Base-by-base conservation (phyloP, 2,888 invertebrate genomes). In the Lamproptera curius region DNA sequence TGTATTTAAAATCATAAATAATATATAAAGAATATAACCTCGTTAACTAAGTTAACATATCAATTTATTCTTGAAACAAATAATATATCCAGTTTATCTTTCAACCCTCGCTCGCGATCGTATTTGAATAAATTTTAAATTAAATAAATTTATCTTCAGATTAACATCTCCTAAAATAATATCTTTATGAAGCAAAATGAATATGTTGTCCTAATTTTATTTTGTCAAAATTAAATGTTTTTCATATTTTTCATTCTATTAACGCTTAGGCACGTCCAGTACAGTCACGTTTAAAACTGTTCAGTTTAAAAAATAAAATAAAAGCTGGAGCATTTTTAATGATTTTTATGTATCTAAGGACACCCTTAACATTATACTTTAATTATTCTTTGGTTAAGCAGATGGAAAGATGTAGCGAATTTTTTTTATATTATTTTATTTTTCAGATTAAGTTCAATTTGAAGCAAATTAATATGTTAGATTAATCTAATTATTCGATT, bases 101-200 rank as follows among this genome's bases (percentile, higher is more conserved):
- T 38, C n/a, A 33, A 54, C 26, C 16, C 48, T 56, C 55, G 52
- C 46, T 55, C 54, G 58, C 55, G 62, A 53, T 61, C 55, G 57
- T 53, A 68, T 63, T 65, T 65, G 63, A 66, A 61, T 58, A 51
- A 58, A 53, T 56, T 52, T 54, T 53, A 65, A 62, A 64, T 60
- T n/a, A n/a, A n/a, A 61, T 63, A 65, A 65, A 69, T 64, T 64
- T 58, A 64, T 58, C 53, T 57, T 53, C 39, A 63, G 74, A 80
- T 78, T 63, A 73, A 65, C 65, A 80, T 78, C 74, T 62, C 63
- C 61, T 58, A 72, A 75, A 77, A 76, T 80, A 76, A 87, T 82
- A 86, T 80, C 85, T 86, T 75, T 76, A 85, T 85, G 71, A 57
- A 73, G 72, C 76, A 73, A 71, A 83, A 85, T 84, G 77, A 82